phyloP scores from a whole-genome alignment of 2,797 vertebrate species.

The Simalia tracyae region DNA sequence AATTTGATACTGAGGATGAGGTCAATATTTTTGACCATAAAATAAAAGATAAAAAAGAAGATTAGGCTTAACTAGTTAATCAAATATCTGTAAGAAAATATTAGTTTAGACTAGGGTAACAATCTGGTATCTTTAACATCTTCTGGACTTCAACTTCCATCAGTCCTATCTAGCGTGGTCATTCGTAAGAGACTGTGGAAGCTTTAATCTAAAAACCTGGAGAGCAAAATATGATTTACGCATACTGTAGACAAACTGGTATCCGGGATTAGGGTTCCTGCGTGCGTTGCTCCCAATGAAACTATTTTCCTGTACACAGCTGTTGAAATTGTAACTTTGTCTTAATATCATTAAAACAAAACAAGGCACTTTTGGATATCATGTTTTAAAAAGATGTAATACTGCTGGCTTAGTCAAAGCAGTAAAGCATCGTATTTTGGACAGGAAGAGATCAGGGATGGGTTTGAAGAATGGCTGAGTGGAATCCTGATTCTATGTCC shows the following conservation, averaged over 20 bases:
- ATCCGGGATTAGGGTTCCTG: not conserved
- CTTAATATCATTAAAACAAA: not conserved
- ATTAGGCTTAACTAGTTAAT: not conserved
- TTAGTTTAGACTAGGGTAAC: not conserved
- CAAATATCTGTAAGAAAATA: not conserved
- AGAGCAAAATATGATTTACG: not conserved
- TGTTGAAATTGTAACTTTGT: not conserved
- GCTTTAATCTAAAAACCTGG: not conserved
- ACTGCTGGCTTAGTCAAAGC: not conserved
- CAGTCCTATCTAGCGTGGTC: not conserved
- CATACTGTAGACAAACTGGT: not conserved
- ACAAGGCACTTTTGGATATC: not conserved
- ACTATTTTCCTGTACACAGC: not conserved
- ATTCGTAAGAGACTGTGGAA: not conserved
- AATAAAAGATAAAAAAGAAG: not conserved
- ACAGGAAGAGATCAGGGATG: no score
- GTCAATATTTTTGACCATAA: not conserved
- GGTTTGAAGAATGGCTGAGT: no score
- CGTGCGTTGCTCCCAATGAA: not conserved
- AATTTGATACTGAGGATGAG: conserved; percentile 30
- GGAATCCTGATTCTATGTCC: not conserved
- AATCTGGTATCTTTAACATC: not conserved
- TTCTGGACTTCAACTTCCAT: not conserved
- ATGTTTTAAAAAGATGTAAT: not conserved
- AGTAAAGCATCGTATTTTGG: not conserved